A percentile compares a stretch with the other conserved stretches of the same genome.
These are phyloP conservation scores for Ophioderma brevispina DNA, from an alignment of 35 echinoderm and acorn worm species.

Conservation along the genomic window DNA sequence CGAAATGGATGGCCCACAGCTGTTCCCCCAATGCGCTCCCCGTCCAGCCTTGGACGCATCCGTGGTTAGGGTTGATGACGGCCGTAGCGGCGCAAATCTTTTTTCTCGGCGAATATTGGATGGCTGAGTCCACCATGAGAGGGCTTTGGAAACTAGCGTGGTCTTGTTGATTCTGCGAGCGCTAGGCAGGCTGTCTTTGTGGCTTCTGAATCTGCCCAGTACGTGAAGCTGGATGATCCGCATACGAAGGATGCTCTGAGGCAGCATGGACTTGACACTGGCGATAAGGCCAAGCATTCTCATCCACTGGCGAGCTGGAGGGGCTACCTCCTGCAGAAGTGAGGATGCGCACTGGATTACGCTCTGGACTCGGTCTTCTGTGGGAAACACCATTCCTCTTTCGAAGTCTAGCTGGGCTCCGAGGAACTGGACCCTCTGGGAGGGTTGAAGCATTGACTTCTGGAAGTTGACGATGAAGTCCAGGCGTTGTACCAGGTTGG, in stretches of 20 bases:
- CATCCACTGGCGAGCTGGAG: conserved; percentile 51
- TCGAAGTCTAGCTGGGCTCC: neutral
- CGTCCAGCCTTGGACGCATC: no score
- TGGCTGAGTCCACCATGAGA: neutral
- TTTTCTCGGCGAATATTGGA: neutral
- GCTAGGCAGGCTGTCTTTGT: neutral
- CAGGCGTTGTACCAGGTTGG: neutral
- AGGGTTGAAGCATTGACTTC: no score
- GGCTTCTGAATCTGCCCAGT: neutral
- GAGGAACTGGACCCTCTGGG: conserved; percentile 12
- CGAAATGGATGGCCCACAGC: no score
- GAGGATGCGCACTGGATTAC: no score
- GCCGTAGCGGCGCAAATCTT: neutral
- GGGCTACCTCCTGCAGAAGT: neutral
- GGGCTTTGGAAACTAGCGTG: neutral
- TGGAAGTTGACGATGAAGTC: no score
- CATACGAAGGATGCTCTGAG: no score
- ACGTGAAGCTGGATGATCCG: conserved; percentile 50
- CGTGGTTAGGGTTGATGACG: neutral
- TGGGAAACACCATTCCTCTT: neutral
- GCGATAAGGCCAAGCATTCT: no score
- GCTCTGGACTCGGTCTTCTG: neutral
- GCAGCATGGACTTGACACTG: no score
- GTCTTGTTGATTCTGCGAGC: neutral
- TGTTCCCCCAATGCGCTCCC: no score